These are phyloP conservation scores for Sus cebifrons DNA, from an alignment of 2,797 vertebrate genomes.

Conservation along the genomic window DNA sequence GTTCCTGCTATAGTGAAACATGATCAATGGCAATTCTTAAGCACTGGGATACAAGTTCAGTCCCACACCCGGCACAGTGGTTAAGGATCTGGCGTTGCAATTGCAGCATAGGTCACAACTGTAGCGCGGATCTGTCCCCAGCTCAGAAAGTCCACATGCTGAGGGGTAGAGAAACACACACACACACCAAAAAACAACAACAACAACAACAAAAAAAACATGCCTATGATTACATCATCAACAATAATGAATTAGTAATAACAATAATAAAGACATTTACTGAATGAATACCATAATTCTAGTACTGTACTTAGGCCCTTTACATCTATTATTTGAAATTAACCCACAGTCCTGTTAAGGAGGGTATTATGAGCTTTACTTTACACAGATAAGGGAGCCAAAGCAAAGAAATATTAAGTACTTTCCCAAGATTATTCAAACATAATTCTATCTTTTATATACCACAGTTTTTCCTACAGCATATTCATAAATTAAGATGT, in stretches of 20 bases:
- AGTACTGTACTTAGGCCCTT: not conserved
- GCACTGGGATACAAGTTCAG: no score
- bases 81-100: no score
- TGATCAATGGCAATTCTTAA: no score
- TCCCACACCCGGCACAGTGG: no score
- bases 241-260: not conserved
- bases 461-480: not conserved
- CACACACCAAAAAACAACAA: no score
- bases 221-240: not conserved
- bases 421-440: not conserved
- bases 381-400: not conserved
- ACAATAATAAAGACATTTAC: not conserved
- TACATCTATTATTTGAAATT: conserved; percentile 6
- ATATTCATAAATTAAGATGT: not conserved
- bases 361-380: not conserved
- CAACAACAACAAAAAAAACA: no score
- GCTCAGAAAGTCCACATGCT: no score
- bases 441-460: not conserved
- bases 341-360: not conserved
- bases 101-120: no score
- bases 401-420: not conserved
- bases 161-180: no score
- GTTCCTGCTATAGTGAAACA: no score
- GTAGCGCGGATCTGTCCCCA: no score
- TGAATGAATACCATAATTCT: not conserved